Conservation (phyloP, 2,888 invertebrate species). For the Phyllotreta striolata region DNA sequence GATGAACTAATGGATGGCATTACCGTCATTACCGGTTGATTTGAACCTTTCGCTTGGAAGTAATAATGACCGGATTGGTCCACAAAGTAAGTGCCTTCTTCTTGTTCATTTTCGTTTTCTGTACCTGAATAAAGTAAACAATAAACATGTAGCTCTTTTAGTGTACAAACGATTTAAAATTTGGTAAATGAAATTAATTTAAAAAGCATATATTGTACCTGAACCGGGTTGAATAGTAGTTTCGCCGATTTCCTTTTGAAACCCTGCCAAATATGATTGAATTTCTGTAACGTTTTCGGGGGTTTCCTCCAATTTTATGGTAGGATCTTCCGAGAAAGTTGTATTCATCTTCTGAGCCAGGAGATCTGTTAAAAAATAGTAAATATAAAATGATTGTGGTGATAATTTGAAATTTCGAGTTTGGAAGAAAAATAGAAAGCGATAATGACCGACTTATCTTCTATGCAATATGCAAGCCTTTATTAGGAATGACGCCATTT, state of each 20-base stretch:
- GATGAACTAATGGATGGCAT: slow-evolving; percentile 62
- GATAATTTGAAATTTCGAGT: slow-evolving; percentile 10
- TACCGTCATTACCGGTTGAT: slow-evolving; percentile 71
- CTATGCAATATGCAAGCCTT: neutral
- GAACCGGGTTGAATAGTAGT: slow-evolving; percentile 59
- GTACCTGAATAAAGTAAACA: slow-evolving; percentile 17
- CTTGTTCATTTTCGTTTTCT: slow-evolving; percentile 62
- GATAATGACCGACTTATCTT: slow-evolving; percentile 16
- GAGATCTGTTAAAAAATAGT: neutral
- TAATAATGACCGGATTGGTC: slow-evolving; percentile 86
- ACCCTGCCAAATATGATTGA: slow-evolving; percentile 81
- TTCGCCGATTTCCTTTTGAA: slow-evolving; percentile 79
- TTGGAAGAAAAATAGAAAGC: neutral
- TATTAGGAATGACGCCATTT: slow-evolving; percentile 51
- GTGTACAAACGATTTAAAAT: neutral
- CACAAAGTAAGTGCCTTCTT: slow-evolving; percentile 79
- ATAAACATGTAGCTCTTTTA: slow-evolving; percentile 8
- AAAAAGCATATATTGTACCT: slow-evolving; percentile 54
- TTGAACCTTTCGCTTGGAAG: slow-evolving; percentile 75
- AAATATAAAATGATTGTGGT: neutral
- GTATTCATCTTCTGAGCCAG: slow-evolving; percentile 54
- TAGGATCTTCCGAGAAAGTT: slow-evolving; percentile 56
- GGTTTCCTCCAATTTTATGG: slow-evolving; percentile 62
- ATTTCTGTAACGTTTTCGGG: slow-evolving; percentile 71
- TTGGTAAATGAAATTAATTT: neutral